Base-by-base conservation (phyloP, 2,113 vertebrate species). In the Sinocyclocheilus rhinocerous region DNA sequence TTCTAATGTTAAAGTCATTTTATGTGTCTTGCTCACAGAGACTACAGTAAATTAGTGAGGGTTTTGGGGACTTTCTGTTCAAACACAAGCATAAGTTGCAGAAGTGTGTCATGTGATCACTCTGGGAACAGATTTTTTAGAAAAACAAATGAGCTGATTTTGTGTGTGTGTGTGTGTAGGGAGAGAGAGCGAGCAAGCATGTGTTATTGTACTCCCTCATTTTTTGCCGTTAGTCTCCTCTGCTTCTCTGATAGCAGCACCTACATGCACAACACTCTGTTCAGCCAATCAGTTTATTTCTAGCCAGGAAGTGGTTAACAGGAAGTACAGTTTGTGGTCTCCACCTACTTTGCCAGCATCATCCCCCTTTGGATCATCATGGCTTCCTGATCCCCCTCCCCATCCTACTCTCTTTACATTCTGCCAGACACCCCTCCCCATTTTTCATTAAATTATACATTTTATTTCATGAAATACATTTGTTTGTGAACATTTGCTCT, bases 321-420 rank as follows among this genome's bases (percentile, higher is more conserved):
- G 88, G 88, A 89, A 84, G 88, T 81, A 67, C 18, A 76, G 63
- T 59, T 42, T 5, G 29, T 6, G 42, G 42, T 22, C 77, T 83
- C 88, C 83, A 7, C 86, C 88, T 65, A 79, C 63, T 87, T 80
- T 89, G 83, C 85, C 88, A 86, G 77, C 85, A 87, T 89, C 86
- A 85, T 67, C 84, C 76, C 52, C 52, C 26, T 83, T 57, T 84
- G 22, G n/a, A 75, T 80, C 82, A 76, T 57, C 67, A 83, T 73
- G 69, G 24, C 45, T 73, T 16, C 16, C 8, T 70, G 50, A 33
- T 72, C 85, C 59, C 72, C 24, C 61, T 75, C 50, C 61, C 36
- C 73, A 45, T 63, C 76, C 39, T 9, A 45, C 36, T 63, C 11
- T n/a, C 36, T 65, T 55, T 61, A 11, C 9, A 22, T 50, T n/a